Conservation (phyloP, 2,113 vertebrate genomes). For the Pterophyllum scalare region DNA sequence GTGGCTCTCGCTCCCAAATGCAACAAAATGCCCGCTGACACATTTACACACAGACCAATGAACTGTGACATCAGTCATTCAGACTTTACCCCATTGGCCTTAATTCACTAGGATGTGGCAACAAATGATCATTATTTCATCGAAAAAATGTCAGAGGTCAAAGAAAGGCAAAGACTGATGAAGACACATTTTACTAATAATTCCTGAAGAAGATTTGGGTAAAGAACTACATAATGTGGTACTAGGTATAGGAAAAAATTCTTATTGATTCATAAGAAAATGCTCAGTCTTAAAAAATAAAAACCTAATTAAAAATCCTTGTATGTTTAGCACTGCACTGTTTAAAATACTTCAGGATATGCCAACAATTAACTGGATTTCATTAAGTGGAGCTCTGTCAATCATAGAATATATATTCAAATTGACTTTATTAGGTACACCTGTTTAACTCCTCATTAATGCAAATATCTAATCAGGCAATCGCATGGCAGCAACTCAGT, state of each 20-base stretch:
- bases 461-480: not conserved
- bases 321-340: too few species aligned
- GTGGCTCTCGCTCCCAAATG: constrained; percentile 8
- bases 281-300: too few species aligned
- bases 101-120: not conserved
- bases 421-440: not conserved
- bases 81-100: constrained; percentile 5
- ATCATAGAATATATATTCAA: not conserved
- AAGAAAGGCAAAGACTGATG: not conserved
- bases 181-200: not conserved
- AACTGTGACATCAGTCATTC: constrained; percentile 15
- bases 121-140: constrained; percentile 6
- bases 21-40: constrained; percentile 21
- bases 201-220: not conserved
- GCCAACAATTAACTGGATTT: not conserved
- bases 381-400: not conserved
- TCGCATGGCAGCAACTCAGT: not conserved
- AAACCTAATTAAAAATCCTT: too few species aligned
- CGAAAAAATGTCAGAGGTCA: not conserved
- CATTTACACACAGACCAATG: constrained; percentile 16
- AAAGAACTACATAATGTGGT: not conserved
- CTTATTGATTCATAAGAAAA: too few species aligned
- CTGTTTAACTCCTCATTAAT: not conserved
- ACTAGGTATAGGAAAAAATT: not conserved
- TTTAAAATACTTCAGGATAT: not conserved